Evolutionary conservation across 2,797 vertebrate genomes (phyloP).

Genomic region (Chelon labrosus): DNA sequence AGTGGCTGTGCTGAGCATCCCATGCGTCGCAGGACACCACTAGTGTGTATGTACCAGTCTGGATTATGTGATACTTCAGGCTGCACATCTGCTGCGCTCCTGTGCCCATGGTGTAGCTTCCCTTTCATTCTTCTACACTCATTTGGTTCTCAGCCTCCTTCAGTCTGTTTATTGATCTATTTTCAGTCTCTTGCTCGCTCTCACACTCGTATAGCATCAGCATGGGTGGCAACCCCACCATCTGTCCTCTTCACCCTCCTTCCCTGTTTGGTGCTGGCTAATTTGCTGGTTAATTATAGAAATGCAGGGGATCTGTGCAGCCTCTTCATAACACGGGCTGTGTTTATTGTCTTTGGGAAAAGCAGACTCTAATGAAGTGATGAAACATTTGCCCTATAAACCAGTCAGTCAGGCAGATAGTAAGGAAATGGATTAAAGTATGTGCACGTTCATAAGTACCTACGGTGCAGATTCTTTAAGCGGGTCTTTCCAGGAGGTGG

Average conservation of each 20-base stretch:
- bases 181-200: constrained; percentile 47
- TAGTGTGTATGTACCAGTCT: neutral
- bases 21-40: constrained; percentile 2
- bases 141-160: constrained; percentile 53
- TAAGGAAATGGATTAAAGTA: constrained; percentile 39
- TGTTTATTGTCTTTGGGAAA: constrained; percentile 61
- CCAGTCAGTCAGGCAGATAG: constrained; percentile 22
- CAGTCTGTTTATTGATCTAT: constrained; percentile 62
- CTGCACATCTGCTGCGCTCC: constrained; percentile 16
- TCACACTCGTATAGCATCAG: constrained; percentile 38
- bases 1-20: neutral
- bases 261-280: constrained; percentile 65
- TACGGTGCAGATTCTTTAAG: constrained; percentile 40
- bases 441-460: constrained; percentile 26
- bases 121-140: constrained; percentile 12
- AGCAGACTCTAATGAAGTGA: constrained; percentile 67
- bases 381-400: constrained; percentile 61
- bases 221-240: constrained; percentile 59
- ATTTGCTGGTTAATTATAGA: constrained; percentile 79
- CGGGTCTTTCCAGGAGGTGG: constrained; percentile 41
- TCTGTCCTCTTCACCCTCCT: constrained; percentile 64
- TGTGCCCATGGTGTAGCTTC: constrained; percentile 17
- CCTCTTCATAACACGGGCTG: constrained; percentile 54
- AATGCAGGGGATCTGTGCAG: constrained; percentile 58
- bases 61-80: neutral